Evolutionary conservation across 1,140 invertebrate species (phyloP).

Genomic region (Ephestia elutella): DNA sequence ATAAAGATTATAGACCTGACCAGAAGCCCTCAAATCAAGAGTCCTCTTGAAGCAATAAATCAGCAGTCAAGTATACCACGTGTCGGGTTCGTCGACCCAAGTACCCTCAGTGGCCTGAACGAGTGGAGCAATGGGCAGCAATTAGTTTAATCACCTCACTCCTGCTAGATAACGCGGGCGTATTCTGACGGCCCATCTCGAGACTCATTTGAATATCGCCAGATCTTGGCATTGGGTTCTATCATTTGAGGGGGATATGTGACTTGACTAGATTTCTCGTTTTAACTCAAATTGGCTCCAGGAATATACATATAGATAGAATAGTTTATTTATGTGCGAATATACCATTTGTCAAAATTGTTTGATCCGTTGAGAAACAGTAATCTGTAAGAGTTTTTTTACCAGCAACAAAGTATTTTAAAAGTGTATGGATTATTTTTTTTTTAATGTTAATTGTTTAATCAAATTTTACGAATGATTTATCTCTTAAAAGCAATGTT

Average conservation of each 20-base stretch:
- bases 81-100: constrained; percentile 33
- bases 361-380: too few relatives aligned
- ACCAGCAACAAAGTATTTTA: too few relatives aligned
- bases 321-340: too few relatives aligned
- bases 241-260: not conserved
- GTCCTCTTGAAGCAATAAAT: not conserved
- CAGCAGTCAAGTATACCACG: constrained; percentile 16
- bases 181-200: constrained; percentile 13
- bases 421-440: too few relatives aligned
- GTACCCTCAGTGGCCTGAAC: constrained; percentile 20
- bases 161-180: constrained; percentile 28
- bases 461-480: too few relatives aligned
- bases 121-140: constrained; percentile 34
- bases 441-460: too few relatives aligned
- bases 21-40: constrained; percentile 1
- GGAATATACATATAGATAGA: too few relatives aligned
- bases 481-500: too few relatives aligned
- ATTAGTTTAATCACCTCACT: constrained; percentile 53
- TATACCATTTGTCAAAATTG: too few relatives aligned
- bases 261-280: not conserved
- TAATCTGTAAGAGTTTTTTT: too few relatives aligned
- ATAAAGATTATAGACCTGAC: constrained; percentile 4
- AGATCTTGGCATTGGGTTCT: not conserved
- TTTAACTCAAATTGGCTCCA: too few relatives aligned
- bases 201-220: not conserved